A percentile compares a stretch with the other conserved stretches of the same genome.
Evolutionary conservation across 2,113 vertebrate species (phyloP).

Genomic region (Sarotherodon lohbergeri): DNA sequence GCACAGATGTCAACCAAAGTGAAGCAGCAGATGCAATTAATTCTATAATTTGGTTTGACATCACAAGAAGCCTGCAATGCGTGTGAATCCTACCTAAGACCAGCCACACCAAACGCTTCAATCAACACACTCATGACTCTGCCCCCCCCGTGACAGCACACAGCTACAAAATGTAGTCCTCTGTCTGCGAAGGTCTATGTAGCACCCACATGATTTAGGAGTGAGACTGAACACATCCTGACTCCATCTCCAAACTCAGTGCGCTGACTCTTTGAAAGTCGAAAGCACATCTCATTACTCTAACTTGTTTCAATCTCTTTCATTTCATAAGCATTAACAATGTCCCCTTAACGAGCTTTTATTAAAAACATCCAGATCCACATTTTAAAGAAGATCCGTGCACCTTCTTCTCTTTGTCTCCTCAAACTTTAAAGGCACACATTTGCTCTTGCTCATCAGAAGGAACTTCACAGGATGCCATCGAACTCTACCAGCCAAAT

Average conservation of each 20-base stretch:
- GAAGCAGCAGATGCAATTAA: neutral
- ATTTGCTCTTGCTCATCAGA: conserved; percentile 6
- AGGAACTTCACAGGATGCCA: neutral
- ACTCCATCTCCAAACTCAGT: neutral
- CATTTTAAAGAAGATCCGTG: neutral
- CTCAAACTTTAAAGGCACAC: conserved; percentile 6
- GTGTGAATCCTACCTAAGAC: neutral
- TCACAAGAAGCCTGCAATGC: neutral
- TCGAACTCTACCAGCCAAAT: conserved; percentile 29
- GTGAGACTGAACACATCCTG: neutral
- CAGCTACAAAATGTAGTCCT: neutral
- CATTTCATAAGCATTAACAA: neutral
- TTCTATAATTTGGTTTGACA: neutral
- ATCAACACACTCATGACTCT: neutral
- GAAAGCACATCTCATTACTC: too few relatives aligned
- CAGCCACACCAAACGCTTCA: neutral
- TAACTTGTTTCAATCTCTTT: neutral
- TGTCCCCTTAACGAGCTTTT: neutral
- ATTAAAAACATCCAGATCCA: neutral
- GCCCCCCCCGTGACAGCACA: neutral
- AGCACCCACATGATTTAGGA: neutral
- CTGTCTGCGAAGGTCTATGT: neutral
- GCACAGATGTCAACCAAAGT: neutral
- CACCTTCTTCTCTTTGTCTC: neutral
- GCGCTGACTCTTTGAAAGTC: neutral